These are phyloP conservation scores for Mustelus asterias DNA, from an alignment of 2,113 vertebrate species.

Conservation along the genomic window DNA sequence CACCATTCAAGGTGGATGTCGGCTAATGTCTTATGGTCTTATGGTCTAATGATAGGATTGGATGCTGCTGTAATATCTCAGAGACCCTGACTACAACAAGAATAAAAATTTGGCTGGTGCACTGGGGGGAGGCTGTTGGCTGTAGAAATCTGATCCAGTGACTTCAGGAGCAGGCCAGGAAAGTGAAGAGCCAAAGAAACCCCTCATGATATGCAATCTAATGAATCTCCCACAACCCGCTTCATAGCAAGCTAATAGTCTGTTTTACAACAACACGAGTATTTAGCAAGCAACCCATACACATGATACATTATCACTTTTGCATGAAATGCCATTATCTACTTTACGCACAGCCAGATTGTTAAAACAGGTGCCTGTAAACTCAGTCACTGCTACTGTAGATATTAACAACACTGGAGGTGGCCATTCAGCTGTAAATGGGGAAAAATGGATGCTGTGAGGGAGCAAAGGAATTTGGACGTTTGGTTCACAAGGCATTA, in stretches of 20 bases:
- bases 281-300: background rate
- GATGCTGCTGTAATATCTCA: background rate
- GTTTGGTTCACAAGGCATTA: background rate
- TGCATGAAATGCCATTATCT: background rate
- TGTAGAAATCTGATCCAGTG: background rate
- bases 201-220: background rate
- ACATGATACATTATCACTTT: background rate
- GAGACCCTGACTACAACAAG: background rate
- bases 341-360: background rate
- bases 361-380: background rate
- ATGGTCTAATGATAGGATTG: background rate
- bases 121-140: background rate
- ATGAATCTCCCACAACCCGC: background rate
- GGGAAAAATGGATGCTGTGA: background rate
- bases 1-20: background rate
- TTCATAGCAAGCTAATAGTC: background rate
- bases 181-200: background rate
- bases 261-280: background rate
- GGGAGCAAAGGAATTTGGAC: background rate
- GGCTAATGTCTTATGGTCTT: too few species aligned
- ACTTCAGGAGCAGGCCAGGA: background rate
- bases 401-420: background rate
- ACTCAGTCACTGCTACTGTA: background rate
- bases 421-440: background rate
- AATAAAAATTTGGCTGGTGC: background rate